Evolutionary conservation across 2,797 vertebrate genomes (phyloP), one percentile per base, ranked within the genome.

Genomic region (Luscinia megarhynchos): DNA sequence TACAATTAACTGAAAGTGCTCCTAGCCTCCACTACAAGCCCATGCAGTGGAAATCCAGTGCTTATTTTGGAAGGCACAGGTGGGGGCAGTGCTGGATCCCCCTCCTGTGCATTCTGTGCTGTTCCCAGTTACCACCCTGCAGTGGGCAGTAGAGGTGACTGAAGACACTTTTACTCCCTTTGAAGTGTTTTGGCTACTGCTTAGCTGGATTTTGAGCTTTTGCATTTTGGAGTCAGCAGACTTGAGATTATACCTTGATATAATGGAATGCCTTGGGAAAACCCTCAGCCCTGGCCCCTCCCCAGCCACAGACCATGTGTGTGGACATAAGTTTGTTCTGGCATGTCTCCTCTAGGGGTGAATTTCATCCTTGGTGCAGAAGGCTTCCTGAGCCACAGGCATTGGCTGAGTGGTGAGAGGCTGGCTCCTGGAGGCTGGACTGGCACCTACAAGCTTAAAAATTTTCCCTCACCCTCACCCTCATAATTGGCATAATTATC

Each of bases 401-500:
- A 11, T 30, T 61, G 89, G 85, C 91, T 59, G 11, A 32, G 87
- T 30, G 74, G 74, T 29, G 45, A 89, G 53, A 46, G 11, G 32
- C 41, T 93, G 91, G 90, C 64, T 94, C 87, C 76, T 74, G 41
- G 32, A 94, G 76, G 57, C 53, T 9, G 12, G n/a, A 23, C 61
- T 94, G 68, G 88, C 82, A 91, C 32, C 61, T 77, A 38, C 45
- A 27, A 83, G 68, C 53, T 53, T 83, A 75, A 73, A 83, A 48
- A 38, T 36, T 79, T 91, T 66, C 53, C 64, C 64, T 93, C 9
- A 1, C 53, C 64, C 64, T 93, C 9, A 1, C 45, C 45, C 26
- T 83, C 76, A 30, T 91, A 89, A 93, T 85, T 85, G 72, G 38
- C 9, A 45, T 91, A 93, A 96, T 95, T 93, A 87, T 36, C 32